A percentile compares a stretch with the other conserved stretches of the same genome.
phyloP scores from a whole-genome alignment of 1,140 invertebrate genomes.

The Zaprionus taronus region DNA sequence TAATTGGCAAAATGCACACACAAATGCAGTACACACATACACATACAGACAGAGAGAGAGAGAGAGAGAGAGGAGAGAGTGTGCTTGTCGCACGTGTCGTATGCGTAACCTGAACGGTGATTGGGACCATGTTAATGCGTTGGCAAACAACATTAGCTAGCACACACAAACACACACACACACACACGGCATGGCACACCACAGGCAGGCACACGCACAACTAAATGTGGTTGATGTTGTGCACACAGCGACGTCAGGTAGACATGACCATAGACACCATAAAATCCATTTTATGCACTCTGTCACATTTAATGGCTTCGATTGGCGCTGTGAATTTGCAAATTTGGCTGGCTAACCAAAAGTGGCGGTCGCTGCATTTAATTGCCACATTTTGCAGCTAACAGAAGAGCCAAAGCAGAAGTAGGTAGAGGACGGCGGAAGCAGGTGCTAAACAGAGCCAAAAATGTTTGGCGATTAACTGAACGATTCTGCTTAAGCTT shows the following conservation, averaged over 20 bases:
- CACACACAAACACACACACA: conserved; percentile 18
- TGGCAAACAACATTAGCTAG: conserved; percentile 69
- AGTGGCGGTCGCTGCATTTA: conserved; percentile 61
- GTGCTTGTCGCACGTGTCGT: conserved; percentile 58
- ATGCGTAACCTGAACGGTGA: conserved; percentile 59
- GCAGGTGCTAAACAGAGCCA: conserved; percentile 23
- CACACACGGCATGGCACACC: not conserved
- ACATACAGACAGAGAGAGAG: not conserved
- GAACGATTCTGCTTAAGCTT: conserved; percentile 22
- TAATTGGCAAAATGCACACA: conserved; percentile 63
- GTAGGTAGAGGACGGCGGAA: not conserved
- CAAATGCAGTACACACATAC: conserved; percentile 13
- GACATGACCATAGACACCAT: conserved; percentile 71
- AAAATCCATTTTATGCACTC: conserved; percentile 47
- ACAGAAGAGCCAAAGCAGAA: not conserved
- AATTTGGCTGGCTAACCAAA: conserved; percentile 68
- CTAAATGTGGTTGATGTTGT: conserved; percentile 23
- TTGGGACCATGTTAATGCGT: conserved; percentile 68
- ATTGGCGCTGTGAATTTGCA: conserved; percentile 67
- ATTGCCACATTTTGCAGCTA: conserved; percentile 40
- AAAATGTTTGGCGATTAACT: conserved; percentile 46
- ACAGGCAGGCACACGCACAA: not conserved
- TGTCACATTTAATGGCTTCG: conserved; percentile 64
- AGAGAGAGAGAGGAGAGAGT: not conserved
- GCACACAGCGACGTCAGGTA: conserved; percentile 21